These are phyloP conservation scores for Coreoperca whiteheadi DNA, from an alignment of 2,113 vertebrate genomes.

Conservation along the genomic window DNA sequence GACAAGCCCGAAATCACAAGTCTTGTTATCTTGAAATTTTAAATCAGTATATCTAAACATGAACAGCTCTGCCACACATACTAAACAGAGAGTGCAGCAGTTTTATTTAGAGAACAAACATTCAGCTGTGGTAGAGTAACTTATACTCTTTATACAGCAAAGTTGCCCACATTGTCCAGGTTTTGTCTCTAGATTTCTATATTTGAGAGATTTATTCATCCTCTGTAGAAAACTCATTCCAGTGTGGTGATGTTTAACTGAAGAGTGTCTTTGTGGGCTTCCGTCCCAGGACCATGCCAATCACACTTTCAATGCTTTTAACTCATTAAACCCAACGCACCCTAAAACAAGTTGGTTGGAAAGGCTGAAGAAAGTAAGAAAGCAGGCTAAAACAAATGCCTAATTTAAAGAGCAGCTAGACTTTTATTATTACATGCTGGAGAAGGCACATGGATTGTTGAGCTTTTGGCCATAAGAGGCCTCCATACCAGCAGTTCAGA, in stretches of 20 bases:
- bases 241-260: conserved; percentile 1
- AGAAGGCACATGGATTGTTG: neutral
- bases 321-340: conserved; percentile 10
- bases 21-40: conserved; percentile 19
- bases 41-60: conserved; percentile 26
- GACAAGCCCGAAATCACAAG: conserved; percentile 14
- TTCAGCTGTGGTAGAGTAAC: neutral
- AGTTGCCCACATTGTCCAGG: neutral
- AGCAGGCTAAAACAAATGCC: neutral
- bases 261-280: conserved; percentile 2
- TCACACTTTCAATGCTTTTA: conserved; percentile 1
- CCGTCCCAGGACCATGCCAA: neutral
- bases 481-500: neutral
- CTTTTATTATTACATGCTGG: neutral
- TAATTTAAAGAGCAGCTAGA: neutral
- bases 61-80: conserved; percentile 1
- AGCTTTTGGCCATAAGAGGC: neutral
- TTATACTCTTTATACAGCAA: neutral
- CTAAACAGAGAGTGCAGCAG: conserved; percentile 23
- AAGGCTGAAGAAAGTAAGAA: neutral
- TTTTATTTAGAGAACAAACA: conserved; percentile 29
- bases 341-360: neutral
- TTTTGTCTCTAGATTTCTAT: conserved; percentile 4
- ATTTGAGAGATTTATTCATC: conserved; percentile 21
- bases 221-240: conserved; percentile 6